phyloP scores from a whole-genome alignment of 2,888 invertebrate species.

The Hirtodrosophila trivittata region DNA sequence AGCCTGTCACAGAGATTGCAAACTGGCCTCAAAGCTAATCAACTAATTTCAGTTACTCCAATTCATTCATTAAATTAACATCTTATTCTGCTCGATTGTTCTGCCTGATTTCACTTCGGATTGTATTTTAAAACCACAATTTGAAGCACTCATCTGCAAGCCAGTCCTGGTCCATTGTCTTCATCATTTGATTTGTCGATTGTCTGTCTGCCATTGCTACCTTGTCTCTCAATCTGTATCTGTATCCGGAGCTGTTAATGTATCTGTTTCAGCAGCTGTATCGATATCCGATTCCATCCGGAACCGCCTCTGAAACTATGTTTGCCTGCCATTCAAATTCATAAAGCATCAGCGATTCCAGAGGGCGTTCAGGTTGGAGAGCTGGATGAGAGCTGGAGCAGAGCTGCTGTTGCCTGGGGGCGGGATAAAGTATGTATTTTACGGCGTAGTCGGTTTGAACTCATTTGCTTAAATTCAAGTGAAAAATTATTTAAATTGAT shows the following conservation, averaged over 20 bases:
- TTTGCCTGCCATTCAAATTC: conserved; percentile 69
- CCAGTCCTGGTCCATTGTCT: too few species aligned
- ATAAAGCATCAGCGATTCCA: conserved; percentile 66
- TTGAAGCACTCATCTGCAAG: too few species aligned
- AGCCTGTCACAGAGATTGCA: too few species aligned
- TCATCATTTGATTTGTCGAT: too few species aligned
- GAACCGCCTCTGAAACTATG: conserved; percentile 58
- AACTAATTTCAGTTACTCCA: conserved; percentile 68
- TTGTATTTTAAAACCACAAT: too few species aligned
- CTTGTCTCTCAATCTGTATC: background rate
- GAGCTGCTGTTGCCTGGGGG: conserved; percentile 5
- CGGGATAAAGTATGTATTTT: too few species aligned
- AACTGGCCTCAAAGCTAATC: conserved; percentile 61
- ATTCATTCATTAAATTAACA: conserved; percentile 78
- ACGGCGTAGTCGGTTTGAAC: conserved; percentile 66
- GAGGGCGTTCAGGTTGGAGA: background rate
- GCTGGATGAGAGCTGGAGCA: background rate
- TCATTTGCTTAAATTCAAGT: conserved; percentile 78
- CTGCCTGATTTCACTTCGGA: conserved; percentile 77
- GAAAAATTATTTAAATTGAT: conserved; percentile 78
- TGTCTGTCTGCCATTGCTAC: too few species aligned
- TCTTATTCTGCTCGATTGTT: conserved; percentile 75
- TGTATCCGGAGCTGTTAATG: conserved; percentile 9
- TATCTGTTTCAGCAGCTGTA: conserved; percentile 16
- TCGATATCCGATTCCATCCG: background rate